Base-by-base conservation (phyloP, 2,113 vertebrate genomes). In the Gopherus flavomarginatus region DNA sequence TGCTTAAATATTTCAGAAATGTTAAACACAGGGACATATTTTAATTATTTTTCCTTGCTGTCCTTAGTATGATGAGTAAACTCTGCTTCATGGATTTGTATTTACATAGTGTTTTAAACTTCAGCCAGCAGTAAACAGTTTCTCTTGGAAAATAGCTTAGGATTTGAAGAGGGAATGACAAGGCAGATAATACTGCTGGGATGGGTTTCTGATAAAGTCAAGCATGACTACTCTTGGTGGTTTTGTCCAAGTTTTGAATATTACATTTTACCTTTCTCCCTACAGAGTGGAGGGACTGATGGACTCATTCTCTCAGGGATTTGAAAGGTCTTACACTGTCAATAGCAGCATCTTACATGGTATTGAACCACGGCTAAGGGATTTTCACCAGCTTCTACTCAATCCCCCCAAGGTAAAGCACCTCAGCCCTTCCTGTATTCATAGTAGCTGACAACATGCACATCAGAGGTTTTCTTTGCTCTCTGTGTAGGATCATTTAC, bases 251-350 rank as follows among this genome's bases (percentile, higher is more conserved):
- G 9, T 24, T 17, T 29, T 11, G 31, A 4, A n/a, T 31, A 35
- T n/a, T 16, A 53, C 50, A 16, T 62, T 88, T 65, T 54, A 52
- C 57, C 47, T 84, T 38, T 78, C 35, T 35, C 50, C 56, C 38
- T 79, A 8, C 98, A 99, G 99, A 94, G 98, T 99, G 98, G 99
- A 99, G 97, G 99, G 99, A 96, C 98, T 99, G 98, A 98, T 99
- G 98, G 99, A 99, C 98, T 98, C 99, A 95, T 99, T 99, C 98
- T 99, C 99, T 99, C 99, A 99, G 99, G 99, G 99, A 99, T 99
- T 98, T 95, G 99, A 99, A 98, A 98, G 98, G 98, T 98, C 98
- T 96, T 98, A 98, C 98, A 98, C 99, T 97, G 99, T 99, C 98
- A 99, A 95, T 97, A 98, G 98, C 98, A 98, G 99, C 98, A 98